phyloP scores from a whole-genome alignment of 2,888 invertebrate species.

The Perithous albicinctus region DNA sequence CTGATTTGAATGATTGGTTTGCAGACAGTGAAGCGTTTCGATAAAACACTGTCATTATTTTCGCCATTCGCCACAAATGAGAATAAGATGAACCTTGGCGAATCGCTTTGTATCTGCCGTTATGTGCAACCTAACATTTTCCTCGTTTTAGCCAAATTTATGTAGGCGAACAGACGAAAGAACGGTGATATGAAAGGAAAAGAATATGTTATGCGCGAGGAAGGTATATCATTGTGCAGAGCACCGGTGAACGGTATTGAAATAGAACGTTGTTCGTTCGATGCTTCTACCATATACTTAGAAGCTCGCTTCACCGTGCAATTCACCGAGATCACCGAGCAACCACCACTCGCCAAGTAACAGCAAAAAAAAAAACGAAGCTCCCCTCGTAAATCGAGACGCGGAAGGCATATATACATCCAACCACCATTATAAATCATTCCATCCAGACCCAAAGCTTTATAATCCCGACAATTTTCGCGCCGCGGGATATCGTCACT shows the following conservation, averaged over 20 bases:
- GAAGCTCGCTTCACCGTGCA: conserved; percentile 44
- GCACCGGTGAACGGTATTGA: conserved; percentile 36
- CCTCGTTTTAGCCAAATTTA: conserved; percentile 9
- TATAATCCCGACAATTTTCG: conserved; percentile 55
- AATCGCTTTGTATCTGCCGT: neutral
- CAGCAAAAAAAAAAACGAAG: conserved; percentile 28
- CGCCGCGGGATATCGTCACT: conserved; percentile 47
- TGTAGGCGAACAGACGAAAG: conserved; percentile 2
- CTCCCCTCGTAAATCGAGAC: conserved; percentile 46
- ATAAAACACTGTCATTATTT: neutral
- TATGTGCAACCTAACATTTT: neutral
- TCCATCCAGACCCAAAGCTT: conserved; percentile 38
- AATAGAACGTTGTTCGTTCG: conserved; percentile 57
- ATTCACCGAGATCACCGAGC: conserved; percentile 37
- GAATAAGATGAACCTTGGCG: neutral
- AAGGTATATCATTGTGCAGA: conserved; percentile 44
- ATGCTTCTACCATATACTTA: conserved; percentile 45
- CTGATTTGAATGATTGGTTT: neutral
- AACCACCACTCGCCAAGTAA: neutral
- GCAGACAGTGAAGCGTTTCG: neutral
- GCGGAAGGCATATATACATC: conserved; percentile 36
- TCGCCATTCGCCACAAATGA: neutral
- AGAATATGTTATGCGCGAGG: conserved; percentile 18
- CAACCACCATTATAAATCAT: conserved; percentile 55
- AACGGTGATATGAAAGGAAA: neutral